Evolutionary conservation across 2,113 vertebrate species (phyloP), one percentile per base, ranked within the genome.

Genomic region (Phaetusa simplex): DNA sequence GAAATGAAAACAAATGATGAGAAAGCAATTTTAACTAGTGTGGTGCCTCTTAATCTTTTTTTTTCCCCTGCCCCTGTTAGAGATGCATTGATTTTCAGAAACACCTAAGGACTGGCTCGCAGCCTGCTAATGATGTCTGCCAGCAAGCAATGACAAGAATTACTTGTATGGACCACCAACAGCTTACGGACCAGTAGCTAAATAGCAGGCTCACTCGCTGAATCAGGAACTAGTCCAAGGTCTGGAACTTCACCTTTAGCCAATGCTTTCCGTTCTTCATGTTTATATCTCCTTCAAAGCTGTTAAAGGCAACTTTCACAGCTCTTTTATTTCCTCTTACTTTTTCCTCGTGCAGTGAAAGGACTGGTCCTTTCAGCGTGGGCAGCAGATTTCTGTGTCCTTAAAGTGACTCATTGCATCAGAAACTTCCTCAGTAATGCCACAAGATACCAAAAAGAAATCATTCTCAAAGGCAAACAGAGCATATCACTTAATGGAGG

Each of bases 291-390:
- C 93, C 78, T 89, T 96, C 90, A 85, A 82, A 94, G 78, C 27
- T 91, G 66, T 66, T 93, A 90, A 96, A 95, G 84, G 86, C 52
- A 90, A 30, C 38, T 91, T 92, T 93, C 96, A 91, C 66, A 86
- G 56, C 49, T 77, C 74, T 89, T 96, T 69, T 79, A 55, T 64
- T 96, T 96, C 66, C 34, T 69, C 32, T 55, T 65, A 36, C 15
- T 70, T 86, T 65, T 74, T 58, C 24, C 16, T 45, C 38, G 62
- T 66, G 19, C 56, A 67, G 16, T 16, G 17, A 61, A 90, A 88
- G 40, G 36, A 61, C 9, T 1, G 3, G 16, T 71, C 14, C 20
- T 92, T 86, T 74, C 27, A 71, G 26, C 2, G 2, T 4, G 13
- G 82, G 40, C 49, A 80, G 30, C 26, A 88, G 52, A 76, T 38